A percentile compares a stretch with the other conserved stretches of the same genome.
phyloP scores from a whole-genome alignment of 1,140 invertebrate genomes.

The Brachionus paranguensis region DNA sequence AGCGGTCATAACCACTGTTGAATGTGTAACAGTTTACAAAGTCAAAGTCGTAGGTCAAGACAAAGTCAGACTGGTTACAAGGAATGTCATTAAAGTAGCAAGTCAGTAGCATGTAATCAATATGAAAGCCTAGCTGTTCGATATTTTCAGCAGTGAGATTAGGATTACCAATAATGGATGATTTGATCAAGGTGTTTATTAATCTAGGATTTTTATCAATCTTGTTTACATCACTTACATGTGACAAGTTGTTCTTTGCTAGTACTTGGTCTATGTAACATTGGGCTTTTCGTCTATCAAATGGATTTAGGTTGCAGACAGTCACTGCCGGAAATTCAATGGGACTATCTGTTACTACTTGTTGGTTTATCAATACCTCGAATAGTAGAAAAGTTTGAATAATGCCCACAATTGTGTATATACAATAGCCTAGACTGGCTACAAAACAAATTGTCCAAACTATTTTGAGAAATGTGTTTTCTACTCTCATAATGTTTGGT shows the following conservation, averaged over 20 bases:
- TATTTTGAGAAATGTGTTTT: constrained; percentile 20
- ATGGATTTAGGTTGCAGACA: constrained; percentile 54
- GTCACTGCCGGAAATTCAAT: constrained; percentile 54
- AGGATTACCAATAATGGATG: background rate
- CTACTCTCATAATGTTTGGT: constrained; percentile 3
- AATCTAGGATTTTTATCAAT: constrained; percentile 28
- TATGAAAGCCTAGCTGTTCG: background rate
- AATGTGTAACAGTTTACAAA: constrained; percentile 41
- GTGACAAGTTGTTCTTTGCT: constrained; percentile 41
- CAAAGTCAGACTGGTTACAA: constrained; percentile 39
- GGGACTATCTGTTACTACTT: constrained; percentile 17
- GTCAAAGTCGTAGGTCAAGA: constrained; percentile 25
- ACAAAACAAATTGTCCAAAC: constrained; percentile 15
- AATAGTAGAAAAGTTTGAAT: background rate
- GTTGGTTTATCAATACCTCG: constrained; percentile 28
- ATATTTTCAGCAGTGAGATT: background rate
- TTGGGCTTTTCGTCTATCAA: constrained; percentile 42
- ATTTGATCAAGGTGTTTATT: constrained; percentile 41
- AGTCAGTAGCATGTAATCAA: constrained; percentile 33
- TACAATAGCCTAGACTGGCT: background rate
- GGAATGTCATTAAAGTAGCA: constrained; percentile 41
- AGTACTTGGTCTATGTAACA: constrained; percentile 43
- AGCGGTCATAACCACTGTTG: constrained; percentile 41
- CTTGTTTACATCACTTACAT: constrained; percentile 28
- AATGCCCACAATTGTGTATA: background rate